phyloP scores from a whole-genome alignment of 2,888 invertebrate species.

The Disparrhopalites patrizii region DNA sequence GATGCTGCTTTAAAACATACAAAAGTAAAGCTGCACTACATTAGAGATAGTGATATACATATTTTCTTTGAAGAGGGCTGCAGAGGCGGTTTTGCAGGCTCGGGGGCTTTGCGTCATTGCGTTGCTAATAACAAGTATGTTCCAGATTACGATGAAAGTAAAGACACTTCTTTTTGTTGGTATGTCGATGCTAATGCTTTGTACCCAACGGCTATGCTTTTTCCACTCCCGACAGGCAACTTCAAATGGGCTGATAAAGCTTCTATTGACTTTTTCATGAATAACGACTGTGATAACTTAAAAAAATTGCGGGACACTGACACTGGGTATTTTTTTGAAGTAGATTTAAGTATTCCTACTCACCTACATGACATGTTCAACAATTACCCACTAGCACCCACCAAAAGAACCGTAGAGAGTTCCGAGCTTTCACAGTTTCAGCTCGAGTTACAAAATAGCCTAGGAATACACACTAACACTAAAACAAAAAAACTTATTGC shows the following conservation, averaged over 20 bases:
- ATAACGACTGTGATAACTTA: background rate
- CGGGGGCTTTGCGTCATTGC: background rate
- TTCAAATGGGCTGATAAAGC: background rate
- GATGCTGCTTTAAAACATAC: background rate
- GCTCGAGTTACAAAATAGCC: background rate
- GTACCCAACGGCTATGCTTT: background rate
- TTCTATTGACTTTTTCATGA: background rate
- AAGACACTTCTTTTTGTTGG: background rate
- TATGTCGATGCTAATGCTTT: background rate
- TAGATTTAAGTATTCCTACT: slow-evolving; percentile 52
- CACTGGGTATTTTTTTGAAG: slow-evolving; percentile 51
- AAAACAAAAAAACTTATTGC: slow-evolving; percentile 41
- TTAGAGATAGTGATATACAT: background rate
- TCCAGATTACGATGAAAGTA: background rate
- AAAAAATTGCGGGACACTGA: slow-evolving; percentile 29
- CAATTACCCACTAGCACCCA: slow-evolving; percentile 49
- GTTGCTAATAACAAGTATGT: background rate
- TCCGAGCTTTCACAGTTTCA: slow-evolving; percentile 10
- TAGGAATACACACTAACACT: background rate
- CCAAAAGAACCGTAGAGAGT: background rate
- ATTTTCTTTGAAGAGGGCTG: background rate
- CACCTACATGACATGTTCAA: slow-evolving; percentile 50
- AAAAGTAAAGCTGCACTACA: background rate
- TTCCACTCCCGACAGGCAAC: background rate
- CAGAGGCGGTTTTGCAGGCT: background rate